These are phyloP conservation scores for Drosophila limbata DNA, from an alignment of 2,888 invertebrate species.

Conservation along the genomic window DNA sequence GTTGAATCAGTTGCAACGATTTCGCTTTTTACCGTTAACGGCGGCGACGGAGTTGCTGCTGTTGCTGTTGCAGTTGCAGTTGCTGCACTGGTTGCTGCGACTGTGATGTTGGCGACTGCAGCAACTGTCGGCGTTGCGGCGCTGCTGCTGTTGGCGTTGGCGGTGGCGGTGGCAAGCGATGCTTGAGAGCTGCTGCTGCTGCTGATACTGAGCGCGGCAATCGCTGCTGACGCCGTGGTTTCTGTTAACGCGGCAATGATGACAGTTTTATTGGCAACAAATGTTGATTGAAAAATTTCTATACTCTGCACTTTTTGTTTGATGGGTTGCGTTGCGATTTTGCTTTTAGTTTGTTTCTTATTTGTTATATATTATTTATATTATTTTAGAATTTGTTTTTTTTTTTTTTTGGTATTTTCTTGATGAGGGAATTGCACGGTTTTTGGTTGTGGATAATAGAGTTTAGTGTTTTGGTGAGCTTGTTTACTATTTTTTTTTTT, in stretches of 20 bases:
- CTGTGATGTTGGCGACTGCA: constrained; percentile 42
- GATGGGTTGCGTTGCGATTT: constrained; percentile 18
- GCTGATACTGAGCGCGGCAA: constrained; percentile 81
- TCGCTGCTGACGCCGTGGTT: constrained; percentile 79
- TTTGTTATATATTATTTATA: constrained; percentile 23
- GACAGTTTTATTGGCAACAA: constrained; percentile 80
- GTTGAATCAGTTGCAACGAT: constrained; percentile 69
- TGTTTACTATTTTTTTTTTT: constrained; percentile 44
- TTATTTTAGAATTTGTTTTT: constrained; percentile 15
- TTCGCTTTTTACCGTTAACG: constrained; percentile 71
- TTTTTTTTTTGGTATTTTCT: constrained; percentile 65
- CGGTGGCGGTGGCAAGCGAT: constrained; percentile 67
- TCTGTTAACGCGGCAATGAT: constrained; percentile 83
- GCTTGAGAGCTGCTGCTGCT: constrained; percentile 79
- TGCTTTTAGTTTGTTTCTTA: constrained; percentile 28
- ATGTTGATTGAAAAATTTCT: constrained; percentile 73
- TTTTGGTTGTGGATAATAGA: constrained; percentile 54
- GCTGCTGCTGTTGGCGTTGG: constrained; percentile 40
- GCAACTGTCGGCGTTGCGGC: constrained; percentile 41
- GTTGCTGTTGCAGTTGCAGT: constrained; percentile 42
- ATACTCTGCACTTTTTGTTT: constrained; percentile 54
- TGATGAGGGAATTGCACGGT: constrained; percentile 66
- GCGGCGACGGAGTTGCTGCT: constrained; percentile 49
- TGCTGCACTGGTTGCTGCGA: constrained; percentile 28
- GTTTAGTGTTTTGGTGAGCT: constrained; percentile 52